A percentile compares a stretch with the other conserved stretches of the same genome.
Conservation (phyloP, 2,113 vertebrate genomes). For the Rhabdornis inornatus region DNA sequence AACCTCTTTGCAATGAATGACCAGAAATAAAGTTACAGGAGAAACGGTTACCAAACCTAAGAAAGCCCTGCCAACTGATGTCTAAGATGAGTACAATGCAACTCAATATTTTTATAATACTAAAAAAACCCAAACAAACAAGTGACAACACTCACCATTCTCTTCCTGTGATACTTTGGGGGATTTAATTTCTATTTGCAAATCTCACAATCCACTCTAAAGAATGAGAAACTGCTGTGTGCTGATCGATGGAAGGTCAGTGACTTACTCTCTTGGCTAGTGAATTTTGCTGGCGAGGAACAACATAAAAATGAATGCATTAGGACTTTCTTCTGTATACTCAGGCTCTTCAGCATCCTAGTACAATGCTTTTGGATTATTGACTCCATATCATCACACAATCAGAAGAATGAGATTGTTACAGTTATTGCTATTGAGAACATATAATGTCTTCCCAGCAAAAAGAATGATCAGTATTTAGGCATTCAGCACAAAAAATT, state of each 20-base stretch:
- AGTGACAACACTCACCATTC: not conserved
- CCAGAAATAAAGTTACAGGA: not conserved
- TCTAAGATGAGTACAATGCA: not conserved
- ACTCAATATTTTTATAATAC: not conserved
- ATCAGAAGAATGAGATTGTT: not conserved
- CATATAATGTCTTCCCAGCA: not conserved
- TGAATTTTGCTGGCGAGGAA: not conserved
- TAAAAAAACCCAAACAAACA: not conserved
- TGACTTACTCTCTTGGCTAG: fast-evolving
- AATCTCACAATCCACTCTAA: not conserved
- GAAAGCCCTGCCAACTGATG: not conserved
- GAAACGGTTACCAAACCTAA: not conserved
- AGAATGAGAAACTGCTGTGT: not conserved
- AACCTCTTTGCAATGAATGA: not conserved
- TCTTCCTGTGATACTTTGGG: not conserved
- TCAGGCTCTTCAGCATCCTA: not conserved
- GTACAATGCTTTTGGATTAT: not conserved
- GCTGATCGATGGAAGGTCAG: not conserved
- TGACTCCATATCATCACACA: not conserved
- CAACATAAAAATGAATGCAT: not conserved
- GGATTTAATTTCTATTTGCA: not conserved
- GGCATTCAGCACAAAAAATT: not conserved
- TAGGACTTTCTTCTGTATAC: not conserved
- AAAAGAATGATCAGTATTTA: not conserved
- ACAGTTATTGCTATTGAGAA: not conserved